Base-by-base conservation (phyloP, 1,140 invertebrate species). In the Drosophila nannoptera region DNA sequence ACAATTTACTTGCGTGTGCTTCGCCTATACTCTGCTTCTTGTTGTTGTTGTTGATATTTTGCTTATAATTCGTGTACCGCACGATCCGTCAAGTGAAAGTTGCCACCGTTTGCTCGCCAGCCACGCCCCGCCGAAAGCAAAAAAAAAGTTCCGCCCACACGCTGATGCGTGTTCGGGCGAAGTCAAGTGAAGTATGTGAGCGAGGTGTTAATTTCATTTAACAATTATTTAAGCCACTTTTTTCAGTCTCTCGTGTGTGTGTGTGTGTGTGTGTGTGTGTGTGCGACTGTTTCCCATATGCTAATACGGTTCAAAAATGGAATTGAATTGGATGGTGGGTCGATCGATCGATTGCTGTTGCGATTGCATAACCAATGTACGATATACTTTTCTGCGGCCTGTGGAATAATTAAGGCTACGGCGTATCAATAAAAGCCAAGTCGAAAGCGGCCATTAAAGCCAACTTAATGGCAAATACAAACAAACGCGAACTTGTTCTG, bases 1-100 rank as follows among this genome's bases (percentile, higher is more conserved):
- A 22, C 14, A 32, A 22, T 36, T 49, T 73, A 52, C 40, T 53
- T 67, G 69, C 69, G 43, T 59, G 22, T 67, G 43, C 31, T 49
- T 5, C 22, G 22, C 22, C 22, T n/a, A n/a, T n/a, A n/a, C n/a
- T 22, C 22, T 61, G 22, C 32, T 62, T 67, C 16, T 63, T 65
- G 36, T 55, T 71, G 14, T 53, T 49, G 43, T 66, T 68, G 49
- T 38, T 49, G 35, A 45, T 53, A 42, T 55, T 53, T 64, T 76
- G 75, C 68, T 84, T 80, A 70, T 75, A 84, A 84, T 84, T 86
- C 81, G 76, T 66, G 77, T 80, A 80, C 81, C 81, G 77, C 73
- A 71, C 80, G 73, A 70, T 65, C 22, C 74, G 73, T 86, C 62
- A 69, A 77, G 81, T 87, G 81, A 86, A 86, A 86, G 81, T 86